Conservation (phyloP, 2,113 vertebrate species). For the Glaucomys volans region DNA sequence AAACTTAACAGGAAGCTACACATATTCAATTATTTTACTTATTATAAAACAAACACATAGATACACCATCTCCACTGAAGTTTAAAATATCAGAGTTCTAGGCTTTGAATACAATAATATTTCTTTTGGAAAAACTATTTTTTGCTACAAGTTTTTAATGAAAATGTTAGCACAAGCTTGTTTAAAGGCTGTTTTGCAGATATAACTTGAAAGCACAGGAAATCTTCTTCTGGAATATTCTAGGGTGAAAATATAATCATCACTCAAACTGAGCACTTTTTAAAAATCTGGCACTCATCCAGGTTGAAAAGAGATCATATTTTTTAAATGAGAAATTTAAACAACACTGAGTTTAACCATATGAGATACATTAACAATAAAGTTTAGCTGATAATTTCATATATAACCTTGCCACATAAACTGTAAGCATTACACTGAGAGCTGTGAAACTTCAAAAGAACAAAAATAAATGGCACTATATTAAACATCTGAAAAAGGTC, state of each 20-base stretch:
- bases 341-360: background rate
- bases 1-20: background rate
- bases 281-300: background rate
- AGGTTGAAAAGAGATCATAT: background rate
- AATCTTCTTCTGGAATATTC: background rate
- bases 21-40: background rate
- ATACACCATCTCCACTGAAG: background rate
- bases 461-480: background rate
- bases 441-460: background rate
- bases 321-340: slow-evolving; percentile 36
- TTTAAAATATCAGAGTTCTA: background rate
- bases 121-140: background rate
- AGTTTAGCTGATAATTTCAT: background rate
- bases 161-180: background rate
- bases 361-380: background rate
- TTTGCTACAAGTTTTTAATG: slow-evolving; percentile 32
- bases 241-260: background rate
- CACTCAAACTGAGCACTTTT: background rate
- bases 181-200: background rate
- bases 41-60: background rate
- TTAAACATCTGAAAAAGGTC: background rate
- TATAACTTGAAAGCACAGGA: background rate
- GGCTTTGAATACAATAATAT: background rate
- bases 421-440: background rate
- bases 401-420: background rate